Percentiles rank a stretch among this genome's conserved stretches.
These are phyloP conservation scores for Hoplostethus atlanticus DNA, from an alignment of 2,797 vertebrate genomes.

Conservation along the genomic window DNA sequence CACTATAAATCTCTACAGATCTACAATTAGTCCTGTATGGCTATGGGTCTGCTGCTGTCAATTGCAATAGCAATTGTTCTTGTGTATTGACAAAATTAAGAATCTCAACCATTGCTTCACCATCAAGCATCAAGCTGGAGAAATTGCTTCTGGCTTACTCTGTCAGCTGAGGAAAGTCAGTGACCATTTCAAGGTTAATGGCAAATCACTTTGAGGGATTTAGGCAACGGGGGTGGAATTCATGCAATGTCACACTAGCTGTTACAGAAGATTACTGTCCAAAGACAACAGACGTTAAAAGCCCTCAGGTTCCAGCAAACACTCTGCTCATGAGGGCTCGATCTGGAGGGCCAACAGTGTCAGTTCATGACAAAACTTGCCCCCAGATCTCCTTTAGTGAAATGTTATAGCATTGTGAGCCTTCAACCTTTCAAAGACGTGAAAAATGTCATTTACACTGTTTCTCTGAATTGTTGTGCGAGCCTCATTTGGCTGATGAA, in stretches of 20 bases:
- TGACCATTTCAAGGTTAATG: conserved; percentile 81
- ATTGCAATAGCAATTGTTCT: conserved; percentile 54
- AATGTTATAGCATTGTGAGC: conserved; percentile 36
- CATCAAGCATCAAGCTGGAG: conserved; percentile 62
- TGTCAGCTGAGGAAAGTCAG: conserved; percentile 63
- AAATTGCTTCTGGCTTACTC: conserved; percentile 48
- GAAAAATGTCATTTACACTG: conserved; percentile 34
- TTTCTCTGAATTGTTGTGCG: conserved; percentile 16
- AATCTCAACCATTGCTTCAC: conserved; percentile 61
- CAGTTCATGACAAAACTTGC: conserved; percentile 40
- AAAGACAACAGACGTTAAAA: conserved; percentile 60
- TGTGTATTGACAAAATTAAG: conserved; percentile 55
- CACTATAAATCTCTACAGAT: background rate
- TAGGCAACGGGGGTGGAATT: conserved; percentile 37
- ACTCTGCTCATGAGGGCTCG: conserved; percentile 33
- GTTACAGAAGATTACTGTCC: conserved; percentile 64
- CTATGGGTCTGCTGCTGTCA: conserved; percentile 20
- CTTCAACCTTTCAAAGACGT: conserved; percentile 29
- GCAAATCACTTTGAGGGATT: conserved; percentile 74
- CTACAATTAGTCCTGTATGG: background rate
- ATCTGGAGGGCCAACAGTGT: conserved; percentile 24
- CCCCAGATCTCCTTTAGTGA: conserved; percentile 53
- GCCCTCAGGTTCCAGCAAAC: conserved; percentile 35
- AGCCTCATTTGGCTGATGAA: conserved; percentile 58
- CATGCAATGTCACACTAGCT: conserved; percentile 57